Conservation (phyloP, 2,797 vertebrate genomes). For the Coluber constrictor region DNA sequence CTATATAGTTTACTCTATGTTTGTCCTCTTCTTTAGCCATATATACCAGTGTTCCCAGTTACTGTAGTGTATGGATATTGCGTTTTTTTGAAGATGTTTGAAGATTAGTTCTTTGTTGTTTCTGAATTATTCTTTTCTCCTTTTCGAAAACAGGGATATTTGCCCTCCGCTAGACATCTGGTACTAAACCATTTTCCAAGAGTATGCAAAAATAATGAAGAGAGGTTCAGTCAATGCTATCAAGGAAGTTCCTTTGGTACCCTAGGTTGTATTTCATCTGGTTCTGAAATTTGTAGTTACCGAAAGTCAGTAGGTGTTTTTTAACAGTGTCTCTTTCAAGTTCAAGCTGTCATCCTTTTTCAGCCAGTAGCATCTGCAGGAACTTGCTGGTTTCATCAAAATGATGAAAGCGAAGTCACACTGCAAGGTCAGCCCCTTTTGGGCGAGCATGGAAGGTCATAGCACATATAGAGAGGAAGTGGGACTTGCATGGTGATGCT, state of each 20-base stretch:
- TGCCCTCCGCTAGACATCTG: background rate
- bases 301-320: background rate
- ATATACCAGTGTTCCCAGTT: no score
- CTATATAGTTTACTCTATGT: no score
- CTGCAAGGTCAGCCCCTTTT: background rate
- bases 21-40: no score
- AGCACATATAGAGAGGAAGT: background rate
- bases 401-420: background rate
- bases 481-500: background rate
- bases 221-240: background rate
- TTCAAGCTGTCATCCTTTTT: background rate
- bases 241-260: background rate
- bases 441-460: background rate
- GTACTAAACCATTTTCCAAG: background rate
- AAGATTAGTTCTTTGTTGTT: background rate
- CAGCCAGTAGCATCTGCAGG: background rate
- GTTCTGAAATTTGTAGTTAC: background rate
- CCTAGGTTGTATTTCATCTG: background rate
- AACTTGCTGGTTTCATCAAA: background rate
- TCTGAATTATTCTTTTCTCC: background rate
- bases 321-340: background rate
- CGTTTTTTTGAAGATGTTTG: background rate
- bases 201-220: background rate
- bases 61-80: no score
- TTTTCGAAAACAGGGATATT: background rate